Percentiles rank a stretch among this genome's conserved stretches.
Conservation (phyloP, 2,113 vertebrate genomes). For the Synchiropus splendidus region DNA sequence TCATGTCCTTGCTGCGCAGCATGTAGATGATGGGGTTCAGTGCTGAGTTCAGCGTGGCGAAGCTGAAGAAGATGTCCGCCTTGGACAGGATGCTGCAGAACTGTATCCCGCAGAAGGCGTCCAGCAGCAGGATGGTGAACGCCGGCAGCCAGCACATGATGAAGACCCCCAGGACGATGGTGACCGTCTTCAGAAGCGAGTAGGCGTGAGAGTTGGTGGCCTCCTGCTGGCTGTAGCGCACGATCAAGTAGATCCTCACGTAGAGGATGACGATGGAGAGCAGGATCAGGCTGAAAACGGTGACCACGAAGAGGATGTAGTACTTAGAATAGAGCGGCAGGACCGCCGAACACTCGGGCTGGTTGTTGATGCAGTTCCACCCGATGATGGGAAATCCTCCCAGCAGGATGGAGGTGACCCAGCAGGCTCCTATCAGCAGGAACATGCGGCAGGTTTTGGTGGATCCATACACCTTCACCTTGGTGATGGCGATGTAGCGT, state of each 20-base stretch:
- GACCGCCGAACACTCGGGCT: conserved; percentile 77
- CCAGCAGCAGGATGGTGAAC: conserved; percentile 84
- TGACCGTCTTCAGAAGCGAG: conserved; percentile 85
- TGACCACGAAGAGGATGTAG: conserved; percentile 83
- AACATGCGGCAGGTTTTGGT: conserved; percentile 86
- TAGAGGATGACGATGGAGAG: conserved; percentile 84
- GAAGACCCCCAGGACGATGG: conserved; percentile 91
- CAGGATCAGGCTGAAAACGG: conserved; percentile 83
- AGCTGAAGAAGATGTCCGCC: conserved; percentile 80
- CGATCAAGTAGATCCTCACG: conserved; percentile 83
- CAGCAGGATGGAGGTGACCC: conserved; percentile 79
- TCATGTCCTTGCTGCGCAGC: conserved; percentile 87
- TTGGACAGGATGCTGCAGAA: conserved; percentile 72
- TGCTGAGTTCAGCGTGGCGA: conserved; percentile 87
- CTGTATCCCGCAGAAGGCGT: conserved; percentile 68
- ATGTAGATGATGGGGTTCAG: conserved; percentile 94
- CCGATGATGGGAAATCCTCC: conserved; percentile 88
- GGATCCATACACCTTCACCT: conserved; percentile 83
- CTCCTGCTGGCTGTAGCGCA: conserved; percentile 84
- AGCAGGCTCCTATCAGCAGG: conserved; percentile 86
- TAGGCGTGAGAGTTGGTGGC: conserved; percentile 74
- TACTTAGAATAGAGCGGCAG: conserved; percentile 88
- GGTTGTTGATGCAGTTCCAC: conserved; percentile 86
- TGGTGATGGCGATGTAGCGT: conserved; percentile 85
- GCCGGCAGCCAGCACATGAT: conserved; percentile 91